phyloP scores from a whole-genome alignment of 2,113 vertebrate species.

The Pollachius pollachius region DNA sequence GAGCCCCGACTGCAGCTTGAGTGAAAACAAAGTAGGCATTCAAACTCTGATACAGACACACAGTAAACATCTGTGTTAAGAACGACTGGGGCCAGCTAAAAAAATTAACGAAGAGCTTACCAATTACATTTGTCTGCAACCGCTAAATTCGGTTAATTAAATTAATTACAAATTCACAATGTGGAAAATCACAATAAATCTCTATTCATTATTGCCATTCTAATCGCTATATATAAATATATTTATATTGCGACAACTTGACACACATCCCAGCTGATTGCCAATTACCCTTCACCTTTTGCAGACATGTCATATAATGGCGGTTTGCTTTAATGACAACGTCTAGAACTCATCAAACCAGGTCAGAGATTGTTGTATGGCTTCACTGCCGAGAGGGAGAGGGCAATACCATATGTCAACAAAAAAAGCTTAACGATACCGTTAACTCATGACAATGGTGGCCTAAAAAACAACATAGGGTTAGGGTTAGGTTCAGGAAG shows the following conservation, averaged over 20 bases:
- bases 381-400: constrained; percentile 38
- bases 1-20: constrained; percentile 19
- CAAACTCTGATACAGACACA: constrained; percentile 49
- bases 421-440: constrained; percentile 23
- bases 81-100: constrained; percentile 16
- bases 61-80: constrained; percentile 37
- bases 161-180: neutral
- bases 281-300: constrained; percentile 12
- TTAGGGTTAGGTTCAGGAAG: too few species aligned
- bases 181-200: neutral
- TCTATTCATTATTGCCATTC: neutral
- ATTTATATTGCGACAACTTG: neutral
- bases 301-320: neutral
- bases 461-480: neutral
- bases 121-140: constrained; percentile 14
- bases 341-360: constrained; percentile 51
- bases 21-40: constrained; percentile 61
- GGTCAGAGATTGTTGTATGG: constrained; percentile 63
- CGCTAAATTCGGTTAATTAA: neutral
- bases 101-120: constrained; percentile 30
- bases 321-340: neutral
- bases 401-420: constrained; percentile 63
- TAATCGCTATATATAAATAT: too few species aligned
- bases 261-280: constrained; percentile 1
- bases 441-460: neutral